Percentiles rank a stretch among this genome's conserved stretches.
These are phyloP conservation scores for Cotesia vestalis DNA, from an alignment of 1,140 invertebrate genomes.

Conservation along the genomic window DNA sequence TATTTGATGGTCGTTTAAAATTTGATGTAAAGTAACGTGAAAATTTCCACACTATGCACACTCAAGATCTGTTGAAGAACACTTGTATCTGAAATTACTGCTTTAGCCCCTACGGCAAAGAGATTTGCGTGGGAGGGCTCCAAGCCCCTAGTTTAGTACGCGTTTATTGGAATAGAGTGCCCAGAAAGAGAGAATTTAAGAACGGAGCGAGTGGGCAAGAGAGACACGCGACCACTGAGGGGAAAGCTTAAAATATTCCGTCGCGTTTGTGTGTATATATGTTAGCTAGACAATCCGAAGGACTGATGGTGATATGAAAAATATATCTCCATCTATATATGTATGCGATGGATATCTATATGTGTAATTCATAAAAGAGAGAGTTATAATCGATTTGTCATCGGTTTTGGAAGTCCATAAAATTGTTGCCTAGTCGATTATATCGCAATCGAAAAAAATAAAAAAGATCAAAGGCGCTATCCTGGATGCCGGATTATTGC, in stretches of 20 bases:
- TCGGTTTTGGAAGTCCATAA: neutral
- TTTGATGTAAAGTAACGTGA: slow-evolving; percentile 14
- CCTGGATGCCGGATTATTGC: neutral
- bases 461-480: slow-evolving; percentile 33
- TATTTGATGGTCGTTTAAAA: neutral
- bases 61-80: slow-evolving; percentile 18
- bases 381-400: slow-evolving; percentile 39
- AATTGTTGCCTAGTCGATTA: slow-evolving; percentile 21
- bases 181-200: slow-evolving; percentile 23
- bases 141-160: slow-evolving; percentile 13
- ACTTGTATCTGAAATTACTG: slow-evolving; percentile 41
- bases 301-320: slow-evolving; percentile 29
- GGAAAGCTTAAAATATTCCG: slow-evolving; percentile 38
- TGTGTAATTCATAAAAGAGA: slow-evolving; percentile 12
- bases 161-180: slow-evolving; percentile 25
- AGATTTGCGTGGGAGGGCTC: slow-evolving; percentile 29
- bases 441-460: slow-evolving; percentile 16
- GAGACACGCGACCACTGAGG: neutral
- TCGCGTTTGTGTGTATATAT: too few species aligned
- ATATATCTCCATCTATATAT: neutral
- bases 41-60: slow-evolving; percentile 21
- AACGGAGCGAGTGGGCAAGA: neutral
- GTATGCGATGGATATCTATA: too few species aligned
- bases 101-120: slow-evolving; percentile 36
- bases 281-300: neutral